These are phyloP conservation scores for Eristalis tenax DNA, from an alignment of 2,888 invertebrate genomes.

Conservation along the genomic window DNA sequence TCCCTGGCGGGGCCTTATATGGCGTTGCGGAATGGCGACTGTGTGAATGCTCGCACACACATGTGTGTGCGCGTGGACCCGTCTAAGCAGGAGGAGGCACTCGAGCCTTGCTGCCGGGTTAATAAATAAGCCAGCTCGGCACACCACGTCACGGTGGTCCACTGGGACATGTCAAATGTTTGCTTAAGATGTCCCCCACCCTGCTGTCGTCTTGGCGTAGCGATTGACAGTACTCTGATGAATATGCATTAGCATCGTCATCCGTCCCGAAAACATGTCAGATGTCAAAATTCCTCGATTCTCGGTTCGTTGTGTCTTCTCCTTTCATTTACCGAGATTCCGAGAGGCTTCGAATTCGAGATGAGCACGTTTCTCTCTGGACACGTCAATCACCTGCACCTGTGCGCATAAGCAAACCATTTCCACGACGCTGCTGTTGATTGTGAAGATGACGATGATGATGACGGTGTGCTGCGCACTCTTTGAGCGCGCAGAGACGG, in stretches of 20 bases:
- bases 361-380: slow-evolving; percentile 37
- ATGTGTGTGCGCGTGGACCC: slow-evolving; percentile 6
- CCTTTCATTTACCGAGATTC: slow-evolving; percentile 41
- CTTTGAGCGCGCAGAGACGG: background rate
- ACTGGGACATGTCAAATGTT: slow-evolving; percentile 61
- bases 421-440: slow-evolving; percentile 39
- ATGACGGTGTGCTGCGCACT: background rate
- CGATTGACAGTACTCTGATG: slow-evolving; percentile 23
- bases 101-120: slow-evolving; percentile 25
- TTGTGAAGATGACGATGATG: background rate
- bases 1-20: slow-evolving; percentile 30
- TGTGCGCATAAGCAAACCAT: slow-evolving; percentile 53
- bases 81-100: too few relatives aligned
- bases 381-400: slow-evolving; percentile 66
- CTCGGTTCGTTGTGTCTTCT: slow-evolving; percentile 11
- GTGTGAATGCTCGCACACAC: slow-evolving; percentile 11
- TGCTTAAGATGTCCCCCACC: slow-evolving; percentile 60
- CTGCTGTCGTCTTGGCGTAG: background rate
- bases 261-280: slow-evolving; percentile 53
- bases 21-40: slow-evolving; percentile 40
- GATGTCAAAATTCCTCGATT: slow-evolving; percentile 59
- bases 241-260: slow-evolving; percentile 64
- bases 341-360: slow-evolving; percentile 30
- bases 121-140: slow-evolving; percentile 36
- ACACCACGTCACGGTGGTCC: slow-evolving; percentile 59